Percentiles rank a stretch among this genome's conserved stretches.
phyloP scores from a whole-genome alignment of 2,113 vertebrate genomes.

The Prionailurus bengalensis region DNA sequence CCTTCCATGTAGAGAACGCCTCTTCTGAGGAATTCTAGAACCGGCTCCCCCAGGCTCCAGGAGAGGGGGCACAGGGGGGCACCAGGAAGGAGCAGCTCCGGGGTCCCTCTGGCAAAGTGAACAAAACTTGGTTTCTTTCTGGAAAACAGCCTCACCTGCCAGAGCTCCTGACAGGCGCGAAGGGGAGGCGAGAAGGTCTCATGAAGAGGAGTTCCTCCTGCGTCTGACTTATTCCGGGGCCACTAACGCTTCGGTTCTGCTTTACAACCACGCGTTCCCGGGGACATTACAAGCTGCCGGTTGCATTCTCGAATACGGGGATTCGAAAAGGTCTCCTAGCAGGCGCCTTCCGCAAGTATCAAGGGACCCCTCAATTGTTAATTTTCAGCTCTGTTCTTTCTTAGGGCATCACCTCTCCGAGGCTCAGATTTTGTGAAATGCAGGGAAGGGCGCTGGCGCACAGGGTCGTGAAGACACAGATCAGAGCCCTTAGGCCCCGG shows the following conservation, averaged over 20 bases:
- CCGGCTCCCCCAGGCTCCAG: neutral
- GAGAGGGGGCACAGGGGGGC: rapidly evolving
- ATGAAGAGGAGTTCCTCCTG: too few species aligned
- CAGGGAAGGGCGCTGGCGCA: neutral
- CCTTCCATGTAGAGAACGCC: rapidly evolving
- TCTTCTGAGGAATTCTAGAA: neutral
- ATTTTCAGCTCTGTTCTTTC: neutral
- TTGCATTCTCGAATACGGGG: neutral
- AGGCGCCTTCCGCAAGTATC: neutral
- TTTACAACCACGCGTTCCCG: rapidly evolving
- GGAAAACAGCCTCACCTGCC: neutral
- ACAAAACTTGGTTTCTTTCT: neutral
- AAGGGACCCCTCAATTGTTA: neutral
- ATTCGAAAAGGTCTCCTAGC: neutral
- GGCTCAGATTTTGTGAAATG: neutral
- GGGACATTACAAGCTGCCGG: neutral
- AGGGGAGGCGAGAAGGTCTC: neutral
- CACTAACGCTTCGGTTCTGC: neutral
- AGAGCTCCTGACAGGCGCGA: neutral
- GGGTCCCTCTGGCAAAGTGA: neutral
- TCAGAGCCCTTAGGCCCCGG: rapidly evolving
- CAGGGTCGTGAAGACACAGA: neutral
- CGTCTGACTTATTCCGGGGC: rapidly evolving
- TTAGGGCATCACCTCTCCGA: neutral
- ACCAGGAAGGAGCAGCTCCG: neutral